Evolutionary conservation across 2,113 vertebrate genomes (phyloP).

Genomic region (Gymnocephalus cernua): DNA sequence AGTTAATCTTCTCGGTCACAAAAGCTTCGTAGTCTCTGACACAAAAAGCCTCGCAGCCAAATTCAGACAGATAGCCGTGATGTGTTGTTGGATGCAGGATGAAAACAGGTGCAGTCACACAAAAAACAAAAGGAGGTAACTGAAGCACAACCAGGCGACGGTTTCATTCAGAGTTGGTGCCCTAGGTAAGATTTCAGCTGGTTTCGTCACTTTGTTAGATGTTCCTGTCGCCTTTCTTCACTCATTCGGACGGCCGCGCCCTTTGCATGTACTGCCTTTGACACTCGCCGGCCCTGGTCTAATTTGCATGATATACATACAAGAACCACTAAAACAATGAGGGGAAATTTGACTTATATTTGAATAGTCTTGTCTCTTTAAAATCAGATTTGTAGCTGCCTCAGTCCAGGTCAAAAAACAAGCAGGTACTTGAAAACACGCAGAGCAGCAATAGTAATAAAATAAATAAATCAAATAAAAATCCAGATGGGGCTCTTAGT

Average conservation of each 20-base stretch:
- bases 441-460: too few relatives aligned
- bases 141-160: background rate
- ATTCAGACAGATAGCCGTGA: background rate
- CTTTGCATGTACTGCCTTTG: too few relatives aligned
- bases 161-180: too few relatives aligned
- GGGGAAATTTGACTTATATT: slow-evolving; percentile 1
- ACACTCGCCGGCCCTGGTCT: background rate
- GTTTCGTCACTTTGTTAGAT: too few relatives aligned
- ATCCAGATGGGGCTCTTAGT: too few relatives aligned
- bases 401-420: too few relatives aligned
- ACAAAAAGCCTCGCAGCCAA: background rate
- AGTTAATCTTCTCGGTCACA: background rate
- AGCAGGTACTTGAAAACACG: too few relatives aligned
- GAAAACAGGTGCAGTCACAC: slow-evolving; percentile 35
- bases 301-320: background rate
- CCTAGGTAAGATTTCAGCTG: too few relatives aligned
- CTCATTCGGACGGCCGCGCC: too few relatives aligned
- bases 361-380: background rate
- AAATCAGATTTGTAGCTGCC: background rate
- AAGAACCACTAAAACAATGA: background rate
- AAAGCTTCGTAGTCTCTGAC: background rate
- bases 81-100: background rate
- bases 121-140: background rate
- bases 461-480: too few relatives aligned
- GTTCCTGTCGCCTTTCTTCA: too few relatives aligned